Percentiles rank a stretch among this genome's conserved stretches.
These are phyloP conservation scores for Metridium senile DNA, from an alignment of 92 coral and sea anemone genomes.

Conservation along the genomic window DNA sequence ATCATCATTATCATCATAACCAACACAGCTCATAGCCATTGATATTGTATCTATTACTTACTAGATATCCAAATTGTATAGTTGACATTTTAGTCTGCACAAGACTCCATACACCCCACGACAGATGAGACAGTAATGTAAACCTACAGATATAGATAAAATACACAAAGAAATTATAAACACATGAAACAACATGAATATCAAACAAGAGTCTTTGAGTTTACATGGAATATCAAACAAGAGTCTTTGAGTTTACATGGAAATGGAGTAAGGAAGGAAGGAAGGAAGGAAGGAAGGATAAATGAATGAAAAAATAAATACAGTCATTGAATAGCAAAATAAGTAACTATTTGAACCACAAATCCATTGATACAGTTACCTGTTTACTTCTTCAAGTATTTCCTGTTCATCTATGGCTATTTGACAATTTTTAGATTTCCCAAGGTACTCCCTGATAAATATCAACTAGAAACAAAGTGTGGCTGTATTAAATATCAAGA, in stretches of 20 bases:
- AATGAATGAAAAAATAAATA: not conserved
- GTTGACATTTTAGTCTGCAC: slow-evolving; percentile 62
- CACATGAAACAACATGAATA: not conserved
- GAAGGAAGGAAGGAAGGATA: not conserved
- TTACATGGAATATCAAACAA: no score
- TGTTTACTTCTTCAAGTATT: slow-evolving; percentile 51
- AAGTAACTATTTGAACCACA: not conserved
- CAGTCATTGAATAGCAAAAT: not conserved
- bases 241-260: no score
- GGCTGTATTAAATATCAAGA: no score
- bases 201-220: no score
- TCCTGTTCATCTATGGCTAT: slow-evolving; percentile 60
- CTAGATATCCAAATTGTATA: slow-evolving; percentile 76
- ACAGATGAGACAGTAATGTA: slow-evolving; percentile 70
- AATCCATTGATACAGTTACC: slow-evolving; percentile 32
- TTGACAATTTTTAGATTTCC: slow-evolving; percentile 34
- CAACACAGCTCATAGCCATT: no score
- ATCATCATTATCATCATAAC: no score
- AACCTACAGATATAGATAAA: slow-evolving; percentile 60
- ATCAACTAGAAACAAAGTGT: slow-evolving; percentile 37
- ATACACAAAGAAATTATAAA: not conserved
- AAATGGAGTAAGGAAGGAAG: not conserved
- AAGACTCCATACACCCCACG: slow-evolving; percentile 83
- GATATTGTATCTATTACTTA: slow-evolving; percentile 48
- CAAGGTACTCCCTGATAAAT: slow-evolving; percentile 72